A percentile compares a stretch with the other conserved stretches of the same genome.
Evolutionary conservation across 2,888 invertebrate genomes (phyloP).

Genomic region (Luperina testacea): DNA sequence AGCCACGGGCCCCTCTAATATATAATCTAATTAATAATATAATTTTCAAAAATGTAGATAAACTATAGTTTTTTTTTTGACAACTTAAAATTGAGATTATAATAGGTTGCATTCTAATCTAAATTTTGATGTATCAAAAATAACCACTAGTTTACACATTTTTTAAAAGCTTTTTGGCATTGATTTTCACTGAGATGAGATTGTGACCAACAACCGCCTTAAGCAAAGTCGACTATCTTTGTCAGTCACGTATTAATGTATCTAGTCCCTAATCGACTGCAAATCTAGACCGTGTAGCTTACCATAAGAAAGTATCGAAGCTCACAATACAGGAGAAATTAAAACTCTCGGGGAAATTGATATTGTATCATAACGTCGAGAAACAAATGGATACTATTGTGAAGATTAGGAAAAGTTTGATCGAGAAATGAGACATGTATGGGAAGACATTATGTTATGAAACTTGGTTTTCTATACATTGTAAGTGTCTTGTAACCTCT

Average conservation of each 20-base stretch:
- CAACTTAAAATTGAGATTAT: neutral
- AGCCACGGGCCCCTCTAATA: too few species aligned
- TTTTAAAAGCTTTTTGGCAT: neutral
- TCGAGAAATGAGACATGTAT: constrained; percentile 46
- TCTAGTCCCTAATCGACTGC: constrained; percentile 25
- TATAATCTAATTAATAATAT: neutral
- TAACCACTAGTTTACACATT: too few species aligned
- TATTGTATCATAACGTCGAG: constrained; percentile 49
- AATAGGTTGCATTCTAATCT: too few species aligned
- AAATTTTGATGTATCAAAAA: neutral
- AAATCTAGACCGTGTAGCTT: constrained; percentile 63
- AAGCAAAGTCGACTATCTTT: neutral
- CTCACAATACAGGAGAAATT: constrained; percentile 59
- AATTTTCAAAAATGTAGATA: neutral
- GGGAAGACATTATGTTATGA: constrained; percentile 47
- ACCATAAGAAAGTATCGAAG: constrained; percentile 63
- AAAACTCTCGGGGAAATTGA: constrained; percentile 33
- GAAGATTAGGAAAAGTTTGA: constrained; percentile 28
- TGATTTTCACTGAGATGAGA: too few species aligned
- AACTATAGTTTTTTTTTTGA: neutral
- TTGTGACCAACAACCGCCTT: neutral
- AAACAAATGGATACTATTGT: constrained; percentile 24
- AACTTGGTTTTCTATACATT: constrained; percentile 48
- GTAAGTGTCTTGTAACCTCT: constrained; percentile 28
- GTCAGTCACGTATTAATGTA: constrained; percentile 8